These are phyloP conservation scores for Dryobota labecula DNA, from an alignment of 2,888 invertebrate genomes.

Conservation along the genomic window DNA sequence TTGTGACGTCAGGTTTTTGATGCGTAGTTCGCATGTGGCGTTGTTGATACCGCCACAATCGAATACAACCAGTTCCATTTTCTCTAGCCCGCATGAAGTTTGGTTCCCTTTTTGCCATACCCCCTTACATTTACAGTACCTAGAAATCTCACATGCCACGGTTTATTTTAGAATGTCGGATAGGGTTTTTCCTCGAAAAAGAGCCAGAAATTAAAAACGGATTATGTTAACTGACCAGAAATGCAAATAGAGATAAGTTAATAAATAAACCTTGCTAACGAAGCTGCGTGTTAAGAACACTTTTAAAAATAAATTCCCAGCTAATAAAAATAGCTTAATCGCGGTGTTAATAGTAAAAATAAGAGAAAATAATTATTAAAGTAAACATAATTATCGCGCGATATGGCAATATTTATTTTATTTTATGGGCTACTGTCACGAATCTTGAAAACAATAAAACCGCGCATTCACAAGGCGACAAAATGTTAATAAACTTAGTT, in stretches of 20 bases:
- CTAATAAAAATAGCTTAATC: slow-evolving; percentile 35
- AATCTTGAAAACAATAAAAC: slow-evolving; percentile 38
- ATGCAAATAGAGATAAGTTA: slow-evolving; percentile 18
- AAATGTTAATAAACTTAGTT: background rate
- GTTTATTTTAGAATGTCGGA: no score
- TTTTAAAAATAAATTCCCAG: slow-evolving; percentile 29
- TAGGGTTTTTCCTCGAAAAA: background rate
- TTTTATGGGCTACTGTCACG: slow-evolving; percentile 73
- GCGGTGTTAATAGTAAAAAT: slow-evolving; percentile 62
- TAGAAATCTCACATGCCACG: background rate
- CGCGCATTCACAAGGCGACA: background rate
- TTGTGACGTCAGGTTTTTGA: no score
- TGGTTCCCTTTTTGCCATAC: background rate
- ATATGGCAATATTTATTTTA: slow-evolving; percentile 69
- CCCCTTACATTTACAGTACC: background rate
- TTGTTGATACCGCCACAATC: no score
- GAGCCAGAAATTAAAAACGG: background rate
- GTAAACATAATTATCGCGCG: slow-evolving; percentile 69
- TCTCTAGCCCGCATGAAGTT: background rate
- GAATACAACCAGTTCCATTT: background rate
- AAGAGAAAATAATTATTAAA: slow-evolving; percentile 68
- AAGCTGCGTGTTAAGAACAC: slow-evolving; percentile 30
- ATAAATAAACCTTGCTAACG: slow-evolving; percentile 3
- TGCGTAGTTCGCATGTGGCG: no score
- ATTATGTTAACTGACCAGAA: background rate